phyloP scores from a whole-genome alignment of 2,113 vertebrate genomes.

The Sander lucioperca region DNA sequence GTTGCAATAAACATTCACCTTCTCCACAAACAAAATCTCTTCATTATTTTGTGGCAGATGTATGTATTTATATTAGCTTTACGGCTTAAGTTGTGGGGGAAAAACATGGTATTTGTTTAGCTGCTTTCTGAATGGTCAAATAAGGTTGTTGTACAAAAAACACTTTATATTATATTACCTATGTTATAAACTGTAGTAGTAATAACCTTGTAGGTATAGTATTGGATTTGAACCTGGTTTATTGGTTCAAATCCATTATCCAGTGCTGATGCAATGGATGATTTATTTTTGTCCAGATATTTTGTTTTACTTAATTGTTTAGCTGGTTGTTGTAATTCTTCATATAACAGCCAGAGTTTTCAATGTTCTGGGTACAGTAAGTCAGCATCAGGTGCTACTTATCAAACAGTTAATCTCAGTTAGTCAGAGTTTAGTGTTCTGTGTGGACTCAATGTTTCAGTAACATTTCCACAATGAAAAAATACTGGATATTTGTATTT shows the following conservation, averaged over 20 bases:
- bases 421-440: not conserved
- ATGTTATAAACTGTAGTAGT: not conserved
- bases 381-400: not conserved
- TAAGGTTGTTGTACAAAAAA: not conserved
- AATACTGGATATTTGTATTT: not conserved
- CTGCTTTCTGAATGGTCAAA: not conserved
- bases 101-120: not conserved
- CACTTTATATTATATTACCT: not conserved
- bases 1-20: not conserved
- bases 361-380: not conserved
- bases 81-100: not conserved
- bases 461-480: not conserved
- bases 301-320: not conserved
- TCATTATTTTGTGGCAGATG: not conserved
- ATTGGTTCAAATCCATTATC: not conserved
- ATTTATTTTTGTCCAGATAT: too few relatives aligned
- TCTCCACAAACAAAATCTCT: not conserved
- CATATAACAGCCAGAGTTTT: not conserved
- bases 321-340: not conserved
- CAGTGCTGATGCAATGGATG: not conserved
- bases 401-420: not conserved
- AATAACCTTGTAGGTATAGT: not conserved
- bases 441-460: not conserved
- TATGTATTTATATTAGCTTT: not conserved
- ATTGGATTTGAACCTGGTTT: not conserved